Percentiles rank a stretch among this genome's conserved stretches.
Conservation (phyloP, 1,140 invertebrate species). For the Drosophila ficusphila region DNA sequence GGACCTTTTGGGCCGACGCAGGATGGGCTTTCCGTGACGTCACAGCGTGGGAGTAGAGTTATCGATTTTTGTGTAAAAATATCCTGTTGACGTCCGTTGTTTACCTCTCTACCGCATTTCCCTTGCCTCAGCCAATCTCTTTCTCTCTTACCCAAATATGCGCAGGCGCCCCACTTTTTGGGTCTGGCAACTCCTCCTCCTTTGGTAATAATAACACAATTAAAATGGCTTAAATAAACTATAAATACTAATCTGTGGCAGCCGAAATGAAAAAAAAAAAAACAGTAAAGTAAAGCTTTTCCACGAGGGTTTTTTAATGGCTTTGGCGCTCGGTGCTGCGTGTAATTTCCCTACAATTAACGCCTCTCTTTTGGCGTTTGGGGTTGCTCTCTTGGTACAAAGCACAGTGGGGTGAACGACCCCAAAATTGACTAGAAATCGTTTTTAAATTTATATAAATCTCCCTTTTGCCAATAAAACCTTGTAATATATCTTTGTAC, state of each 20-base stretch:
- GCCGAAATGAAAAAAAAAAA: slow-evolving; percentile 21
- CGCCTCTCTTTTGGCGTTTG: slow-evolving; percentile 40
- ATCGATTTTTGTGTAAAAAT: slow-evolving; percentile 37
- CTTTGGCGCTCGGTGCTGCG: slow-evolving; percentile 35
- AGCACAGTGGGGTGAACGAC: slow-evolving; percentile 4
- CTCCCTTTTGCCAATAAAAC: too few relatives aligned
- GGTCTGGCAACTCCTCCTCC: slow-evolving; percentile 30
- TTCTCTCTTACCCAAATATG: not conserved
- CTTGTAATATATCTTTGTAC: too few relatives aligned
- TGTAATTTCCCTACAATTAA: slow-evolving; percentile 79
- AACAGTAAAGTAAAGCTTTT: slow-evolving; percentile 26
- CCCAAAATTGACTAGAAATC: too few relatives aligned
- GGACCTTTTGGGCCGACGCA: slow-evolving; percentile 15
- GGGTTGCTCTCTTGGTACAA: slow-evolving; percentile 8
- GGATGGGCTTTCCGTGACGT: slow-evolving; percentile 20
- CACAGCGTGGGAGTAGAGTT: slow-evolving; percentile 20
- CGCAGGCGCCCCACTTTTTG: slow-evolving; percentile 37
- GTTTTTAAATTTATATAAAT: too few relatives aligned
- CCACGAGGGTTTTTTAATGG: slow-evolving; percentile 3
- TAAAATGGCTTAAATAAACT: slow-evolving; percentile 26
- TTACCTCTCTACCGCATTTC: not conserved
- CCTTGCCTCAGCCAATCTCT: too few relatives aligned
- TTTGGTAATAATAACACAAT: slow-evolving; percentile 7
- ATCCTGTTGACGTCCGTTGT: slow-evolving; percentile 30
- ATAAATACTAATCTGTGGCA: slow-evolving; percentile 14